Evolutionary conservation across 2,888 invertebrate genomes (phyloP), one percentile per base, ranked within the genome.

Genomic region (Halictus quadricinctus): DNA sequence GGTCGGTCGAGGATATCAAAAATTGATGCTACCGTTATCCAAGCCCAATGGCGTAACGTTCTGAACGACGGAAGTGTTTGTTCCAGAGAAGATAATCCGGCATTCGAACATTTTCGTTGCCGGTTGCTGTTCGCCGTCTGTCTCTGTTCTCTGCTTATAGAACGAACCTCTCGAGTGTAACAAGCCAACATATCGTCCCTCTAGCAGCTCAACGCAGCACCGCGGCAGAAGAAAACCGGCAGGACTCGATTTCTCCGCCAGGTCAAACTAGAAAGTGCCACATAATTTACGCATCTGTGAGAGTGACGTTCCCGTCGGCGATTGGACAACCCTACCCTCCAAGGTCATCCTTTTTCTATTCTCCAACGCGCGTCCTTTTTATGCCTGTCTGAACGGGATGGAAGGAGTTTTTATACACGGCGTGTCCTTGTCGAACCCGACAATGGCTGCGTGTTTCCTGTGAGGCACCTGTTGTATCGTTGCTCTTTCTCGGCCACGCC

Each of bases 391-490:
- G 50, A 80, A 87, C 79, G 76, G 83, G 75, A 82, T 86, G 60
- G 85, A 84, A 83, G 69, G 83, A 88, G 86, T 90, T 90, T 90
- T 91, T 90, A 90, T 89, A 87, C 64, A 82, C 76, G 43, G 83
- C 72, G 77, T 89, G 90, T 86, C 91, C 90, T 91, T 91, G 90
- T 58, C 58, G 89, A 87, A 29, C 79, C 72, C 76, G 87, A 90
- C 89, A 90, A 91, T 90, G 84, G 86, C 85, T 72, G 79, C 80
- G 85, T 85, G 85, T 88, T 91, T 90, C 88, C 89, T 91, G 86
- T 81, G 82, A 80, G 85, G 90, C 91, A 91, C 91, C 91, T 91
- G 91, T 91, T 90, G 87, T 81, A 78, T 85, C 76, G 76, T 72
- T 85, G 85, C 79, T 75, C 86, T 85, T 86, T 81, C 79, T 50